Conservation (phyloP, 2,797 vertebrate genomes). For the Halcyon leucocephala region DNA sequence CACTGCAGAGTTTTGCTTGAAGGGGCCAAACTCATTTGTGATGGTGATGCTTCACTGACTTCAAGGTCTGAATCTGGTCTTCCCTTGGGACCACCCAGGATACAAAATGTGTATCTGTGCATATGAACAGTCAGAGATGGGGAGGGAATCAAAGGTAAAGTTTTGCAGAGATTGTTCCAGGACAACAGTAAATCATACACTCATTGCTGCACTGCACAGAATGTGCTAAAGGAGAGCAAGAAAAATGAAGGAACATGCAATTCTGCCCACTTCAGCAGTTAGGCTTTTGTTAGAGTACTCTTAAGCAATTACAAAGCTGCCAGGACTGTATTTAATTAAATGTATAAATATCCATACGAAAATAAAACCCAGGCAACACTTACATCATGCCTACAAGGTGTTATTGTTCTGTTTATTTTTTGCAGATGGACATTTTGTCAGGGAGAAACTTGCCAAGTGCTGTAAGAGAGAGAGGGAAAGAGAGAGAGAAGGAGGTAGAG, state of each 20-base stretch:
- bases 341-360: slow-evolving; percentile 4
- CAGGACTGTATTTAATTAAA: slow-evolving; percentile 51
- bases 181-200: slow-evolving; percentile 33
- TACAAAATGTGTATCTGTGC: neutral
- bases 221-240: slow-evolving; percentile 16
- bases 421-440: slow-evolving; percentile 36
- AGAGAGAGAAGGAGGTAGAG: neutral
- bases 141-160: neutral
- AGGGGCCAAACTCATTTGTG: neutral
- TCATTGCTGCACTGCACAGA: slow-evolving; percentile 22
- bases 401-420: slow-evolving; percentile 52
- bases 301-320: slow-evolving; percentile 45
- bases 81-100: neutral
- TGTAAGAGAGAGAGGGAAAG: neutral
- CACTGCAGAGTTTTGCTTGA: neutral
- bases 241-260: slow-evolving; percentile 41
- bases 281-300: slow-evolving; percentile 51
- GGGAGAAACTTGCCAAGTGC: slow-evolving; percentile 7
- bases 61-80: neutral
- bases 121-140: neutral
- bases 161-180: slow-evolving; percentile 44
- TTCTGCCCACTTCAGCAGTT: slow-evolving; percentile 48
- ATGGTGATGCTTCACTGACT: neutral
- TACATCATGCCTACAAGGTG: slow-evolving; percentile 39
- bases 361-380: slow-evolving; percentile 36